phyloP scores from a whole-genome alignment of 30 jellyfish, hydroid and myxozoan genomes.

The Cassiopea andromeda region DNA sequence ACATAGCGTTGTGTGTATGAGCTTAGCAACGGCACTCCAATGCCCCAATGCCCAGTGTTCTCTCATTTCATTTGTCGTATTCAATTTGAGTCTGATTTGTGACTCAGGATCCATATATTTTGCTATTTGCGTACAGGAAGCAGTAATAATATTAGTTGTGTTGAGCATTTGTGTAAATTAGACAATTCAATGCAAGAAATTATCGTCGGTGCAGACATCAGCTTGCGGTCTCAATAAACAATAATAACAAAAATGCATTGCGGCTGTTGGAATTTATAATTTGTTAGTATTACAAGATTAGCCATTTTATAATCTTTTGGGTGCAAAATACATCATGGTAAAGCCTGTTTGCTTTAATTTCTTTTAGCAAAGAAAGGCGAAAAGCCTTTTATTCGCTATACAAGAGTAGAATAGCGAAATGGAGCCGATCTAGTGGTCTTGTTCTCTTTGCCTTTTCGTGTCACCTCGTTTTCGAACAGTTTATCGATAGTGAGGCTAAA shows the following conservation, averaged over 20 bases:
- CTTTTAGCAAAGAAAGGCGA: background rate
- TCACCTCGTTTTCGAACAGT: no score
- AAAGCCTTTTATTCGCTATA: no score
- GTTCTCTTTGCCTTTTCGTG: no score
- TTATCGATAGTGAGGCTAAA: no score
- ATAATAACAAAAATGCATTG: background rate
- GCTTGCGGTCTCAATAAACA: background rate
- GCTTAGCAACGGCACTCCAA: background rate
- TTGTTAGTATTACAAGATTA: background rate
- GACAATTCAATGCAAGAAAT: background rate
- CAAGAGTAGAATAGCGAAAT: no score
- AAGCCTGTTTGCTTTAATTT: background rate
- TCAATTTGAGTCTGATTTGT: background rate
- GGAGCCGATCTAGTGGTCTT: no score
- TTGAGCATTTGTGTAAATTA: background rate
- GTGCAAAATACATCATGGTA: background rate
- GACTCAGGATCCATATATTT: no score
- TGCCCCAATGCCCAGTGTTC: no score
- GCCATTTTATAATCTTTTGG: background rate
- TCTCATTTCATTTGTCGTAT: no score
- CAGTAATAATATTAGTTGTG: background rate
- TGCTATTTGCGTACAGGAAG: constrained; percentile 13
- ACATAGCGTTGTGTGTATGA: no score
- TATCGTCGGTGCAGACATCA: constrained; percentile 5
- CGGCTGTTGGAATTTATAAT: background rate